A percentile compares a stretch with the other conserved stretches of the same genome.
Evolutionary conservation across 2,888 invertebrate genomes (phyloP).

Genomic region (Junonia oenone): DNA sequence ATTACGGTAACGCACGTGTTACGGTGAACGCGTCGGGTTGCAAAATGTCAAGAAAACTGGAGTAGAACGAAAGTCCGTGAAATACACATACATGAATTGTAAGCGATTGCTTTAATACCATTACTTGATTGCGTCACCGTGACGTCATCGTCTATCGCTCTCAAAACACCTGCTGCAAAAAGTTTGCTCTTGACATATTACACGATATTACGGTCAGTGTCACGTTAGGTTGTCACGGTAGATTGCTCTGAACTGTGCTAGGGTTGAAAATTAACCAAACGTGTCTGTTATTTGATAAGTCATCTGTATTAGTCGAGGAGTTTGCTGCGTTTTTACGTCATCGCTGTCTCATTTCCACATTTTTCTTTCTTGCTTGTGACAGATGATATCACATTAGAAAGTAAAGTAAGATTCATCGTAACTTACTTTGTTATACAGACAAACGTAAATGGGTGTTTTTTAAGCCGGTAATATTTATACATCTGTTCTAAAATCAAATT

Average conservation of each 20-base stretch:
- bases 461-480: too few species aligned
- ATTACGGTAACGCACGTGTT: background rate
- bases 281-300: background rate
- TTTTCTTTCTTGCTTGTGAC: too few species aligned
- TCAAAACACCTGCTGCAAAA: conserved; percentile 12
- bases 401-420: too few species aligned
- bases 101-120: conserved; percentile 6
- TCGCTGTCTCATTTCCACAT: too few species aligned
- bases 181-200: conserved; percentile 25
- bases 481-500: too few species aligned
- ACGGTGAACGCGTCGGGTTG: background rate
- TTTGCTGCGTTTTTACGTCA: too few species aligned
- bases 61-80: conserved; percentile 16
- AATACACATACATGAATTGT: conserved; percentile 6
- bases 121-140: conserved; percentile 8
- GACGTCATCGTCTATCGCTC: conserved; percentile 1
- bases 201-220: conserved; percentile 22
- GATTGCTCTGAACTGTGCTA: background rate
- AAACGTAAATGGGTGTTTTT: too few species aligned
- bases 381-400: too few species aligned
- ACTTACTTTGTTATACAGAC: too few species aligned
- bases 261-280: background rate
- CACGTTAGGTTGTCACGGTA: conserved; percentile 14
- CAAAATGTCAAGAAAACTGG: conserved; percentile 12
- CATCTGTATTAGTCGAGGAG: background rate